These are phyloP conservation scores for Cistogaster globosa DNA, from an alignment of 2,888 invertebrate species.

Conservation along the genomic window DNA sequence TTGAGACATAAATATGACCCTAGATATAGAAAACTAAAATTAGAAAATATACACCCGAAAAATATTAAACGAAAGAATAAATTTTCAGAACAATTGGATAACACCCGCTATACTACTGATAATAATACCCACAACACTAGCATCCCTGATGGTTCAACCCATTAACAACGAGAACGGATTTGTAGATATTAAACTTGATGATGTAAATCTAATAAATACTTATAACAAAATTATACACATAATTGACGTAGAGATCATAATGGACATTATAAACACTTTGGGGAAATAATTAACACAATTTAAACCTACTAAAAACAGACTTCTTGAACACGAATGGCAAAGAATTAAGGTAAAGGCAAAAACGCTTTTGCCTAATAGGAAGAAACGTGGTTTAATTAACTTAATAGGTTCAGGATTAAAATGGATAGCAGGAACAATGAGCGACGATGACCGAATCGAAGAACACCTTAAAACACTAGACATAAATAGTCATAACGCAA, in stretches of 20 bases:
- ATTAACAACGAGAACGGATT: not conserved
- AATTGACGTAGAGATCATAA: not conserved
- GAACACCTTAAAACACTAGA: not conserved
- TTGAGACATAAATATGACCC: conserved; percentile 64
- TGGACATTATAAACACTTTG: not conserved
- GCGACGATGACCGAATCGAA: conserved; percentile 11
- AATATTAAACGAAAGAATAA: conserved; percentile 65
- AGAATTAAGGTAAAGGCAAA: not conserved
- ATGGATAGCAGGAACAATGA: conserved; percentile 20
- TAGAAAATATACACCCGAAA: conserved; percentile 40
- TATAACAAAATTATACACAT: conserved; percentile 10
- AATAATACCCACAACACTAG: too few relatives aligned
- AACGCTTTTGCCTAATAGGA: not conserved
- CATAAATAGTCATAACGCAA: not conserved
- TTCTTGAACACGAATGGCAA: not conserved
- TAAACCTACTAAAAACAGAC: not conserved
- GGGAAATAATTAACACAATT: not conserved
- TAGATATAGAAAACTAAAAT: conserved; percentile 49
- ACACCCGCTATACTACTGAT: not conserved
- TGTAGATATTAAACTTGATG: not conserved
- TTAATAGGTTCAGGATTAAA: not conserved
- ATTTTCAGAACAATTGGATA: conserved; percentile 12
- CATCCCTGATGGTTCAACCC: conserved; percentile 1
- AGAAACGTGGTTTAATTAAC: not conserved
- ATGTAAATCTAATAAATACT: not conserved